A percentile compares a stretch with the other conserved stretches of the same genome.
These are phyloP conservation scores for Sesamia nonagrioides DNA, from an alignment of 1,140 invertebrate genomes.

Conservation along the genomic window DNA sequence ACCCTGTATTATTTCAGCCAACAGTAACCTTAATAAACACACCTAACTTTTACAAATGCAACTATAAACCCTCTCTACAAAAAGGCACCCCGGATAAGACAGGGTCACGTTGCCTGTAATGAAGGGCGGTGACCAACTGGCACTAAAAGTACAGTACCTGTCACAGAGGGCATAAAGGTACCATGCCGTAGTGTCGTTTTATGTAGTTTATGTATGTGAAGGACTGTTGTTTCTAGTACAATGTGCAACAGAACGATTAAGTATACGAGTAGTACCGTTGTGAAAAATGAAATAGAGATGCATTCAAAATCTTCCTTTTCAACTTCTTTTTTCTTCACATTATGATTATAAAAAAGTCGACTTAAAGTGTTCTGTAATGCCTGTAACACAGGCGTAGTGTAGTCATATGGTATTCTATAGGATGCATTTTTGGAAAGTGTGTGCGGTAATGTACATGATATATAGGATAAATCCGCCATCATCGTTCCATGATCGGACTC, in stretches of 20 bases:
- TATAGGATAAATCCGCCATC: too few relatives aligned
- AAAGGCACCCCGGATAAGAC: background rate
- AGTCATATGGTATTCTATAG: too few relatives aligned
- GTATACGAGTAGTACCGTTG: background rate
- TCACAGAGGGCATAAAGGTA: background rate
- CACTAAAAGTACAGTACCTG: background rate
- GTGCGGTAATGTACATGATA: too few relatives aligned
- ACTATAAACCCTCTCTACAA: background rate
- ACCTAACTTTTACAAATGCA: background rate
- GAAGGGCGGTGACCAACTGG: background rate
- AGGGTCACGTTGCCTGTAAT: background rate
- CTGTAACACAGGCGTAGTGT: too few relatives aligned
- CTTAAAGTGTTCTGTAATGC: too few relatives aligned
- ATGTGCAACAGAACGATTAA: background rate
- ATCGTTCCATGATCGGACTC: too few relatives aligned
- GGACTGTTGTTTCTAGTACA: background rate
- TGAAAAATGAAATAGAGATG: background rate
- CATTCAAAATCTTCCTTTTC: too few relatives aligned
- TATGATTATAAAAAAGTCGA: too few relatives aligned
- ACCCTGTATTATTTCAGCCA: background rate
- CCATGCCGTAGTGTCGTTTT: background rate
- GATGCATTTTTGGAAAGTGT: too few relatives aligned
- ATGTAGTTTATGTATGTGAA: background rate
- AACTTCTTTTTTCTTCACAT: too few relatives aligned
- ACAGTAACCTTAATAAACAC: slow-evolving; percentile 6